Percentiles rank a stretch among this genome's conserved stretches.
These are phyloP conservation scores for Pseudochirops cupreus DNA, from an alignment of 2,797 vertebrate species.

Conservation along the genomic window DNA sequence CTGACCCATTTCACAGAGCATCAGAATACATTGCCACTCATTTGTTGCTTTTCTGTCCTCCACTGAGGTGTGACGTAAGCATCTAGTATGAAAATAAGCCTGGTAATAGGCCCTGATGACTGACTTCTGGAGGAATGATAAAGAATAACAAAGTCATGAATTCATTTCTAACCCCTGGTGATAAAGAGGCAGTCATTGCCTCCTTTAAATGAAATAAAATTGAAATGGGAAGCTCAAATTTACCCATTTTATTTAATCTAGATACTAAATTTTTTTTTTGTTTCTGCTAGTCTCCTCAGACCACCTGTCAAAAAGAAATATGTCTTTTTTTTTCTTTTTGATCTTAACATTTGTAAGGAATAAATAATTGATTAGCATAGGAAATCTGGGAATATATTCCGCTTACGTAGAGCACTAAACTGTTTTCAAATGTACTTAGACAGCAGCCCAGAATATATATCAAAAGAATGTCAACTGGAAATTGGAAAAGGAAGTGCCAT, in stretches of 20 bases:
- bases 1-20: background rate
- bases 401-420: constrained; percentile 83
- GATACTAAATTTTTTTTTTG: constrained; percentile 77
- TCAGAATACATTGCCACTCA: background rate
- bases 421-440: constrained; percentile 85
- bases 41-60: too few species aligned
- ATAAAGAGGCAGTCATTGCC: constrained; percentile 52
- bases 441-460: constrained; percentile 82
- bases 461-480: constrained; percentile 80
- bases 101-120: background rate
- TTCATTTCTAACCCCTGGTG: constrained; percentile 60
- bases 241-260: constrained; percentile 79
- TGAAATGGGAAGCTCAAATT: constrained; percentile 68
- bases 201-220: constrained; percentile 35
- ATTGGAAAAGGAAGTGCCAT: constrained; percentile 77
- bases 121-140: constrained; percentile 37
- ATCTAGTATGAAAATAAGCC: background rate
- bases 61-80: background rate
- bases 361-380: constrained; percentile 86
- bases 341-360: constrained; percentile 85
- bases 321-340: constrained; percentile 81
- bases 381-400: constrained; percentile 85
- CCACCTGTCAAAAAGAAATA: constrained; percentile 79
- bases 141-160: constrained; percentile 48
- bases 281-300: constrained; percentile 73